Evolutionary conservation across 1,140 invertebrate species (phyloP).

Genomic region (Wasmannia auropunctata): DNA sequence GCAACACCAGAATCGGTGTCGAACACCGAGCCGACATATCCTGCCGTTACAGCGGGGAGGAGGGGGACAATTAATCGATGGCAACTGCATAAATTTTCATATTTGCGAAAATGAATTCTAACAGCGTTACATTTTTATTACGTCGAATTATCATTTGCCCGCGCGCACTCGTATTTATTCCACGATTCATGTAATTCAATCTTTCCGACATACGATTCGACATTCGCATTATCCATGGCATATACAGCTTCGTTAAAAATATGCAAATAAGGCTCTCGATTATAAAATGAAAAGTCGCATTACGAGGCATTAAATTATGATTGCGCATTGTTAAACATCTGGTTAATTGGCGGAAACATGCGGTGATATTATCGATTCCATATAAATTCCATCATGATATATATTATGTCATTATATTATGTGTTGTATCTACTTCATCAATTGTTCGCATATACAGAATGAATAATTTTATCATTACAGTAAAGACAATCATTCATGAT

Average conservation of each 20-base stretch:
- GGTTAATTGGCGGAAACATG: slow-evolving; percentile 26
- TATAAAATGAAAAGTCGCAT: slow-evolving; percentile 32
- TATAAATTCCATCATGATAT: slow-evolving; percentile 11
- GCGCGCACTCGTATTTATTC: background rate
- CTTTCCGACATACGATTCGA: background rate
- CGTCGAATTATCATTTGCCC: slow-evolving; percentile 16
- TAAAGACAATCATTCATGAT: background rate
- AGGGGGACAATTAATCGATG: slow-evolving; percentile 38
- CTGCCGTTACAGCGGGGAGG: background rate
- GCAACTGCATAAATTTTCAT: slow-evolving; percentile 31
- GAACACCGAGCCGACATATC: background rate
- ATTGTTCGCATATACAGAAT: background rate
- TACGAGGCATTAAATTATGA: slow-evolving; percentile 31
- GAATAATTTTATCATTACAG: background rate
- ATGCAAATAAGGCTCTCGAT: slow-evolving; percentile 6
- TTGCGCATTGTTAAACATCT: slow-evolving; percentile 8
- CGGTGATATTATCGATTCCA: slow-evolving; percentile 10
- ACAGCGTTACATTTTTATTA: slow-evolving; percentile 38
- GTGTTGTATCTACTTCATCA: background rate
- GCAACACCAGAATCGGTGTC: background rate
- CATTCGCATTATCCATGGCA: background rate
- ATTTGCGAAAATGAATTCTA: slow-evolving; percentile 29
- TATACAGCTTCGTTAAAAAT: slow-evolving; percentile 1
- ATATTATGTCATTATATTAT: background rate
- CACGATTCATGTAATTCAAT: background rate